Percentiles rank a stretch among this genome's conserved stretches.
These are phyloP conservation scores for Larimichthys crocea DNA, from an alignment of 2,113 vertebrate species.

Conservation along the genomic window DNA sequence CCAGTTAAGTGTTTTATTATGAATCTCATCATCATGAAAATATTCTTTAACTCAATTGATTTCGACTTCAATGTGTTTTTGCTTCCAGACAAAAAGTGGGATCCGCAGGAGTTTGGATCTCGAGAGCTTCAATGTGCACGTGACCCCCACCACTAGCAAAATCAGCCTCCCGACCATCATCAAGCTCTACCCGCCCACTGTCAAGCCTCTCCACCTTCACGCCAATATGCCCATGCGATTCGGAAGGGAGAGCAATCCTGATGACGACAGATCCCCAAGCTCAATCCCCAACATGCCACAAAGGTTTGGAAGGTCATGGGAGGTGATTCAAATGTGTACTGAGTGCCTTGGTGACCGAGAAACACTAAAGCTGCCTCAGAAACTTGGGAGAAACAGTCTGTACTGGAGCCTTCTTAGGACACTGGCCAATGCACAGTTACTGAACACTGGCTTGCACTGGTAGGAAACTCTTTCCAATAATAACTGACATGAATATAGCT, in stretches of 20 bases:
- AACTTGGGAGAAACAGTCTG: constrained; percentile 53
- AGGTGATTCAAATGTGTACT: constrained; percentile 21
- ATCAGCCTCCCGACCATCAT: constrained; percentile 68
- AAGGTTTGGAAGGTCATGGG: constrained; percentile 79
- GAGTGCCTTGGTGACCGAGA: constrained; percentile 41
- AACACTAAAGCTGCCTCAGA: constrained; percentile 49
- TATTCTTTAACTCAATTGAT: neutral
- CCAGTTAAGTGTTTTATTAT: neutral
- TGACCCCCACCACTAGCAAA: constrained; percentile 61
- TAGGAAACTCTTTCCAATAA: constrained; percentile 23
- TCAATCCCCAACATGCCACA: constrained; percentile 79
- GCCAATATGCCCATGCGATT: constrained; percentile 83
- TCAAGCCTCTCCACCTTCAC: constrained; percentile 58
- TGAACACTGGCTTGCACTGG: constrained; percentile 48
- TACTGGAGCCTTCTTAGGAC: constrained; percentile 51
- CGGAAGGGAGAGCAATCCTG: constrained; percentile 57
- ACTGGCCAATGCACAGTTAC: constrained; percentile 39
- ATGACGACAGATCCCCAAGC: constrained; percentile 33
- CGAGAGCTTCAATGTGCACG: constrained; percentile 57
- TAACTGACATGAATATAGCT: neutral
- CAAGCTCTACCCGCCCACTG: constrained; percentile 66
- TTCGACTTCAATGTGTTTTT: neutral
- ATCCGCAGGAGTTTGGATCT: constrained; percentile 77
- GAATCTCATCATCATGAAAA: too few species aligned
- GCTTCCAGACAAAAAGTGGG: constrained; percentile 56